Evolutionary conservation across 2,113 vertebrate genomes (phyloP).

Genomic region (Semicossyphus pulcher): DNA sequence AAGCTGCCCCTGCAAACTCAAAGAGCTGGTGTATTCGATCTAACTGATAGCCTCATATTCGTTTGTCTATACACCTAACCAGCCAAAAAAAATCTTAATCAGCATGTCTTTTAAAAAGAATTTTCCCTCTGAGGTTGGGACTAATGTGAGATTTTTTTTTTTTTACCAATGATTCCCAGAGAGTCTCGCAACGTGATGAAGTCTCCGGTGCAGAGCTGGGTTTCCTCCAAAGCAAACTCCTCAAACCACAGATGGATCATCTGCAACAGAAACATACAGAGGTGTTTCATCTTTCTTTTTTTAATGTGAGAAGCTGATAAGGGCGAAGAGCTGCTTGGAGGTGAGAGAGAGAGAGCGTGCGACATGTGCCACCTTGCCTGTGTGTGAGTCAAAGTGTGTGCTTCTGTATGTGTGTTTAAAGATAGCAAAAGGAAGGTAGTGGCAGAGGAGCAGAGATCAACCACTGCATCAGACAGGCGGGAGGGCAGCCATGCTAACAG

Average conservation of each 20-base stretch:
- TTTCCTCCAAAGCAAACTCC: conserved; percentile 81
- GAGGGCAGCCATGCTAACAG: conserved; percentile 24
- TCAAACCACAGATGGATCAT: conserved; percentile 85
- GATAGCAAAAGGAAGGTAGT: background rate
- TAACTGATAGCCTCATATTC: too few relatives aligned
- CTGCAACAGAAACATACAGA: conserved; percentile 66
- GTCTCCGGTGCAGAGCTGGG: conserved; percentile 73
- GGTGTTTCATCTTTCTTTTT: conserved; percentile 35
- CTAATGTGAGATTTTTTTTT: background rate
- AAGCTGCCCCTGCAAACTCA: conserved; percentile 15
- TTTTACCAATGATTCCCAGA: conserved; percentile 77
- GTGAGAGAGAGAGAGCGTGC: background rate
- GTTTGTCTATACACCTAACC: too few relatives aligned
- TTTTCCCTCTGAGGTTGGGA: background rate
- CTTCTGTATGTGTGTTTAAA: background rate
- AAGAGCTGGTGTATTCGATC: background rate
- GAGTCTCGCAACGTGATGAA: conserved; percentile 78
- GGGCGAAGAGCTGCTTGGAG: background rate
- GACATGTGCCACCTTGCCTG: background rate
- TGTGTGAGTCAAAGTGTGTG: background rate
- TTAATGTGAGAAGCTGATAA: conserved; percentile 13
- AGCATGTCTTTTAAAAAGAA: background rate
- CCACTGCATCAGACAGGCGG: background rate
- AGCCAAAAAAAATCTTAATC: background rate
- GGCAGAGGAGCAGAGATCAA: too few relatives aligned